A percentile compares a stretch with the other conserved stretches of the same genome.
phyloP scores from a whole-genome alignment of 2,888 invertebrate species.

The Philereme vetulata region DNA sequence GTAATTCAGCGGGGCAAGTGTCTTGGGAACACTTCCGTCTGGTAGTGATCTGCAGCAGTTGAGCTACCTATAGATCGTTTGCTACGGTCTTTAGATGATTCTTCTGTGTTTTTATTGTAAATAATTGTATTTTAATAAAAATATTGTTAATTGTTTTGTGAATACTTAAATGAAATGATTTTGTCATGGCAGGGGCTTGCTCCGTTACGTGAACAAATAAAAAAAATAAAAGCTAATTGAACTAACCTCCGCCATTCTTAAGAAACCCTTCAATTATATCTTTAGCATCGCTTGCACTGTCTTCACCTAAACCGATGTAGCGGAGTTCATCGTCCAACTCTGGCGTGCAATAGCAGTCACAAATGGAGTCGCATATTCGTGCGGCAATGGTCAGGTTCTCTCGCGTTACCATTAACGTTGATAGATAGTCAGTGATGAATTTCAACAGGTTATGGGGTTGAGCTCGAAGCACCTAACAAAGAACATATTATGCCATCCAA shows the following conservation, averaged over 20 bases:
- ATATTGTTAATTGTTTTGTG: too few relatives aligned
- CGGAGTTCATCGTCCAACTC: slow-evolving; percentile 55
- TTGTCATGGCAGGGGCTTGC: not conserved
- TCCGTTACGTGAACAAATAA: not conserved
- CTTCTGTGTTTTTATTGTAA: too few relatives aligned
- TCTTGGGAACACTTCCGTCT: too few relatives aligned
- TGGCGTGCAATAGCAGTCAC: slow-evolving; percentile 47
- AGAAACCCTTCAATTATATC: slow-evolving; percentile 53
- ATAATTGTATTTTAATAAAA: too few relatives aligned
- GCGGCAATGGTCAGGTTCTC: slow-evolving; percentile 76
- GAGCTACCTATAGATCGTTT: too few relatives aligned
- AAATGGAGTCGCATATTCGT: slow-evolving; percentile 51
- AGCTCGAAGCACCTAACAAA: slow-evolving; percentile 84
- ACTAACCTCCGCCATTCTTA: slow-evolving; percentile 46
- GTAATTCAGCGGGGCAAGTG: too few relatives aligned
- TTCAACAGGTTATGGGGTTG: slow-evolving; percentile 86
- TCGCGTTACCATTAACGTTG: slow-evolving; percentile 85
- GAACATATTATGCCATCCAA: not conserved
- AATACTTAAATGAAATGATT: too few relatives aligned
- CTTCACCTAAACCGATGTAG: slow-evolving; percentile 50
- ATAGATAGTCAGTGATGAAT: slow-evolving; percentile 88
- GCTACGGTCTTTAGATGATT: too few relatives aligned
- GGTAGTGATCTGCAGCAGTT: too few relatives aligned
- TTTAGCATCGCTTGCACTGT: slow-evolving; percentile 44
- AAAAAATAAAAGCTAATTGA: not conserved